phyloP scores from a whole-genome alignment of 1,140 invertebrate genomes.

The Brachionus plicatilis region DNA sequence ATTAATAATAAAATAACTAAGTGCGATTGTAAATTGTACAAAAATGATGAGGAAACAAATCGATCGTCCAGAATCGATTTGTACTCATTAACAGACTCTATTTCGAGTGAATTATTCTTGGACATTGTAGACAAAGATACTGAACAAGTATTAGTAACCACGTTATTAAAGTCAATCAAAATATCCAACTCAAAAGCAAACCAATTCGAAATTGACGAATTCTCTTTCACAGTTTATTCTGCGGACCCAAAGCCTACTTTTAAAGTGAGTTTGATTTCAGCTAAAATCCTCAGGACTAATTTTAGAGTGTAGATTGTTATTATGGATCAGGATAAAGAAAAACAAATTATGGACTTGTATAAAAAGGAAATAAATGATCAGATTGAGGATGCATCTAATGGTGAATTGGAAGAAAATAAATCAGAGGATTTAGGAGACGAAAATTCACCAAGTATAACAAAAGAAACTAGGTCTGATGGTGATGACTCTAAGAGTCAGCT shows the following conservation, averaged over 20 bases:
- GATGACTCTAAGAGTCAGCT: background rate
- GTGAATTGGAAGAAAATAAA: background rate
- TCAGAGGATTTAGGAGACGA: background rate
- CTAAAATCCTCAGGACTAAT: background rate
- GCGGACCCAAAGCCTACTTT: background rate
- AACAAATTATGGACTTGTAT: background rate
- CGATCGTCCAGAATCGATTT: background rate
- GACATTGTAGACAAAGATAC: background rate
- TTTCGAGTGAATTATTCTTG: background rate
- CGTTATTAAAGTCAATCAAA: background rate
- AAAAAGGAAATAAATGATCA: background rate
- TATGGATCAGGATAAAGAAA: background rate
- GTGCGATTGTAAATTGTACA: conserved; percentile 12
- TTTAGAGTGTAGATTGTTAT: background rate
- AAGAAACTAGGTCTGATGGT: background rate
- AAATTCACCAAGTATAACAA: background rate
- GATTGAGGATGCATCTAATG: background rate
- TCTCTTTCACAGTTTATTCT: background rate
- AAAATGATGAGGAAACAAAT: background rate
- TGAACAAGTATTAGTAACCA: background rate
- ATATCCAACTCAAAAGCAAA: background rate
- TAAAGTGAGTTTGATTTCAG: background rate
- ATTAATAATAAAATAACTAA: background rate
- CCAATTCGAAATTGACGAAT: conserved; percentile 25
- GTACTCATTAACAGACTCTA: conserved; percentile 3